Conservation (phyloP, 30 jellyfish, hydroid and myxozoan genomes). For the Phacellophora camtschatica region DNA sequence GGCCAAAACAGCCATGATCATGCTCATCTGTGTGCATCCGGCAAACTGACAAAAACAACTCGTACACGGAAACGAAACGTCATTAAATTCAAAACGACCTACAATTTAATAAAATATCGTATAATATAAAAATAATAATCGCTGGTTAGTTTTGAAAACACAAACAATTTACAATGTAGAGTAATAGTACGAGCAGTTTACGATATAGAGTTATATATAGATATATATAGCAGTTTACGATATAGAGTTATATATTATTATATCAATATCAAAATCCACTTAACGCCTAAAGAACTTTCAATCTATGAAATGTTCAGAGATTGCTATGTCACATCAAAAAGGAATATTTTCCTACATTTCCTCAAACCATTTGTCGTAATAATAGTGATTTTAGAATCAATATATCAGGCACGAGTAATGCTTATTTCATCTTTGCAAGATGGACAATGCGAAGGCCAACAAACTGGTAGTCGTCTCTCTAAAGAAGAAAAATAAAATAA, state of each 20-base stretch:
- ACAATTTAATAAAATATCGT: neutral
- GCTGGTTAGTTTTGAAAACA: too few species aligned
- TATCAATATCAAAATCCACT: too few species aligned
- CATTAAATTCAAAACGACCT: constrained; percentile 19
- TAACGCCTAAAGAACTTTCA: too few species aligned
- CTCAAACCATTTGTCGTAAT: constrained; percentile 4
- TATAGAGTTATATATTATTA: too few species aligned
- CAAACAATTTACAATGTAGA: too few species aligned
- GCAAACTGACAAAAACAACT: neutral
- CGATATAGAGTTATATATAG: too few species aligned
- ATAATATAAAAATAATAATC: neutral
- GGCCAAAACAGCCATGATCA: constrained; percentile 27
- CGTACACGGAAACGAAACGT: neutral
- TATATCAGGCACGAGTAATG: neutral
- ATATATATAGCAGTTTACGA: too few species aligned
- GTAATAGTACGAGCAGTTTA: too few species aligned
- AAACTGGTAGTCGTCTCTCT: constrained; percentile 1
- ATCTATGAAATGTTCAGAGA: too few species aligned
- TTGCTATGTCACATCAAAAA: too few species aligned
- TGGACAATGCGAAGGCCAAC: neutral
- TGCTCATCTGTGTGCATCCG: neutral
- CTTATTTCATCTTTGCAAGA: neutral
- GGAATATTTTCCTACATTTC: neutral
- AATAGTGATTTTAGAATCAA: neutral
- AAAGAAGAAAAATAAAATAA: neutral